Conservation (phyloP, 2,797 vertebrate genomes). For the Gorsachius magnificus region DNA sequence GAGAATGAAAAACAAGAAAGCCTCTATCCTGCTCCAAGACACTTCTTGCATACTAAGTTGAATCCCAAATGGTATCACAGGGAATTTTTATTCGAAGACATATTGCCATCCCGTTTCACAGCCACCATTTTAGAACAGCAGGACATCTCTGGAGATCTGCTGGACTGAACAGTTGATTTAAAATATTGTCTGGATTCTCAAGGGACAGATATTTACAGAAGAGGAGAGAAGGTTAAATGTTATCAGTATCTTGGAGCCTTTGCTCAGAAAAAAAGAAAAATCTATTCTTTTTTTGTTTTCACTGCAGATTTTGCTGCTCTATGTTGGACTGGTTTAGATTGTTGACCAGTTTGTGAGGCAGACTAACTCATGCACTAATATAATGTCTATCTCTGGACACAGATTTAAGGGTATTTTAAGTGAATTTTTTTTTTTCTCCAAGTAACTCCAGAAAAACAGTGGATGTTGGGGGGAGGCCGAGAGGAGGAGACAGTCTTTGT, state of each 20-base stretch:
- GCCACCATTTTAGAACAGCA: neutral
- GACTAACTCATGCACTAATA: neutral
- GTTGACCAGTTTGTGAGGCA: neutral
- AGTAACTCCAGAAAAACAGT: neutral
- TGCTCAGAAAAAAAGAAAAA: neutral
- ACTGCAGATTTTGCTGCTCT: neutral
- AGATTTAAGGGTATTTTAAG: neutral
- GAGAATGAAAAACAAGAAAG: neutral
- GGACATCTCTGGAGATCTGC: neutral
- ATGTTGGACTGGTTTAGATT: neutral
- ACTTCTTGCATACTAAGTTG: constrained; percentile 12
- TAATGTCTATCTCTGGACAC: neutral
- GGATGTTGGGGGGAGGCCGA: neutral
- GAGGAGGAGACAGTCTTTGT: neutral
- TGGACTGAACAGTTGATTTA: neutral
- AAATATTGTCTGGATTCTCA: neutral
- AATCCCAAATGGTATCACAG: neutral
- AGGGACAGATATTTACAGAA: neutral
- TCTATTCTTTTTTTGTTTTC: too few species aligned
- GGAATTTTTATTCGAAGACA: neutral
- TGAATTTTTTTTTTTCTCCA: neutral
- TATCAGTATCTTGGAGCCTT: neutral
- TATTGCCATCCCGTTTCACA: neutral
- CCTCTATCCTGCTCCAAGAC: neutral
- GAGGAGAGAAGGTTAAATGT: neutral